These are phyloP conservation scores for Aegotheles bennettii DNA, from an alignment of 2,113 vertebrate genomes.

Conservation along the genomic window DNA sequence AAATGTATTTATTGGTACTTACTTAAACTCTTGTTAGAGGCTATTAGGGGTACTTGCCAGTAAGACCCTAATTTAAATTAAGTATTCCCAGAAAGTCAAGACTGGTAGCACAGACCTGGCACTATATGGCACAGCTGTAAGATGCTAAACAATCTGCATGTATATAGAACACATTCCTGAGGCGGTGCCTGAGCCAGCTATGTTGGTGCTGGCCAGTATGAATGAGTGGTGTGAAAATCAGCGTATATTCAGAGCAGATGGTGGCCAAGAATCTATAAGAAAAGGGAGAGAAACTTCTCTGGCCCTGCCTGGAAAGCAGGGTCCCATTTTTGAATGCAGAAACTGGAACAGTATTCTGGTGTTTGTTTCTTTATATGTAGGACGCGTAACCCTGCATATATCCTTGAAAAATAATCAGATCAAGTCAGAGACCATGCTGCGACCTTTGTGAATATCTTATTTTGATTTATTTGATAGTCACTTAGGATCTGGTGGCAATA, in stretches of 20 bases:
- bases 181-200: neutral
- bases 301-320: neutral
- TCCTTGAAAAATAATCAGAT: neutral
- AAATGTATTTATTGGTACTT: neutral
- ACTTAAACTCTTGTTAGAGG: neutral
- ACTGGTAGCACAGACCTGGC: neutral
- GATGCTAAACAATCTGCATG: neutral
- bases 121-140: neutral
- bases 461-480: neutral
- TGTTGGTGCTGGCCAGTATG: neutral
- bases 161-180: neutral
- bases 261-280: neutral
- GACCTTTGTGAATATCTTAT: neutral
- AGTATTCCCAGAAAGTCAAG: constrained; percentile 2
- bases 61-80: neutral
- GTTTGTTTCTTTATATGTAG: neutral
- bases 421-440: neutral
- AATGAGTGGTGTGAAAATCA: neutral
- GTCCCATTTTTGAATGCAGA: neutral
- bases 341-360: neutral
- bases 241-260: neutral
- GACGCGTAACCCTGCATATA: neutral
- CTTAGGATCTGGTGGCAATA: neutral
- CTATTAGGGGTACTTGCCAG: neutral
- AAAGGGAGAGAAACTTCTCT: neutral